These are phyloP conservation scores for Phalera bucephala DNA, from an alignment of 2,888 invertebrate genomes.

Conservation along the genomic window DNA sequence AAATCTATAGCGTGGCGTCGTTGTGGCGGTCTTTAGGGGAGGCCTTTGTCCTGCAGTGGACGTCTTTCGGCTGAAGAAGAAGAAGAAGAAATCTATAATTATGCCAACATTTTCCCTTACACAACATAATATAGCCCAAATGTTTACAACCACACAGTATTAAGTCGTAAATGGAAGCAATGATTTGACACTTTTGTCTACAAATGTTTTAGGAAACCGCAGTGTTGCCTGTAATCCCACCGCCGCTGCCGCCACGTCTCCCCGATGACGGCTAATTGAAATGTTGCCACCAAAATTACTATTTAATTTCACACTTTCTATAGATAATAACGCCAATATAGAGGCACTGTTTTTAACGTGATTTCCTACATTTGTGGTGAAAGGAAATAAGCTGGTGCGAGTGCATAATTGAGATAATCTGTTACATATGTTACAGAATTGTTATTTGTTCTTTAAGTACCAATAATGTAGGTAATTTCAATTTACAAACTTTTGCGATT, in stretches of 20 bases:
- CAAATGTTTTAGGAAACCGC: conserved; percentile 74
- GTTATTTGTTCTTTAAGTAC: background rate
- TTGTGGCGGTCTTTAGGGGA: no score
- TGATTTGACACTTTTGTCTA: conserved; percentile 74
- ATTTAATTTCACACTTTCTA: conserved; percentile 73
- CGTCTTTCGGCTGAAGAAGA: no score
- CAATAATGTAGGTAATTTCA: background rate
- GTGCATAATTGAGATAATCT: conserved; percentile 26
- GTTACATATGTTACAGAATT: no score
- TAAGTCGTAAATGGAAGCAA: conserved; percentile 70
- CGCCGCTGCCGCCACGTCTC: conserved; percentile 45
- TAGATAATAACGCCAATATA: conserved; percentile 51
- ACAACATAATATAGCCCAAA: no score
- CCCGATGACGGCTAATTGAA: conserved; percentile 62
- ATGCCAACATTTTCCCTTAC: no score
- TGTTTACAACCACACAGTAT: conserved; percentile 47
- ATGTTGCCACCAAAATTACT: conserved; percentile 64
- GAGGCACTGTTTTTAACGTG: conserved; percentile 38
- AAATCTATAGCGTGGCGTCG: no score
- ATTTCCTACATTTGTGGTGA: conserved; percentile 45
- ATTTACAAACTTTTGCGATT: no score
- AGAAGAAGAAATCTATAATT: no score
- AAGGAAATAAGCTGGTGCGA: conserved; percentile 38
- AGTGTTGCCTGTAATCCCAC: conserved; percentile 53
- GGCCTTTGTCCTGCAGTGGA: no score